A percentile compares a stretch with the other conserved stretches of the same genome.
Conservation (phyloP, 2,797 vertebrate genomes). For the Hozukius guyotensis region DNA sequence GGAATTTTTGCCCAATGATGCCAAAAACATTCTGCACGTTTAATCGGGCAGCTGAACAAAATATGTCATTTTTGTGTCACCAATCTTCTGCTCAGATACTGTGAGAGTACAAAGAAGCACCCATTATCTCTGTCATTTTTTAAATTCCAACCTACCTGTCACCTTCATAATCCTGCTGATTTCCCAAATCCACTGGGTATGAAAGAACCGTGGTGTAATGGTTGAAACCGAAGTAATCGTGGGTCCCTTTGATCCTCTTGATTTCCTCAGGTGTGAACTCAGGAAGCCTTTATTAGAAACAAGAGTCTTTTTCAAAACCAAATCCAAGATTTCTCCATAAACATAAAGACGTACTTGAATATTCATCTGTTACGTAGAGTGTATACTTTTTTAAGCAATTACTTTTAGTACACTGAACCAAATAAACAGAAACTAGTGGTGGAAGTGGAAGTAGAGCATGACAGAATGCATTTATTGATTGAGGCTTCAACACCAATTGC, state of each 20-base stretch:
- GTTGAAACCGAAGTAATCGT: constrained; percentile 92
- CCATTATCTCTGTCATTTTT: not conserved
- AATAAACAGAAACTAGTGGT: not conserved
- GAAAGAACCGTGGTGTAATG: constrained; percentile 88
- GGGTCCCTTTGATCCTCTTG: constrained; percentile 88
- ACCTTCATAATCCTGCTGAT: constrained; percentile 83
- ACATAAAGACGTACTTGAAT: not conserved
- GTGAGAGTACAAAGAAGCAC: not conserved
- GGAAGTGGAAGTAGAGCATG: not conserved
- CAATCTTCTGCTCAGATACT: not conserved
- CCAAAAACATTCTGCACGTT: no score
- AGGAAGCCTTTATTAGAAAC: constrained; percentile 83
- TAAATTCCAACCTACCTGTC: constrained; percentile 49
- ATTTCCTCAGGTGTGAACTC: constrained; percentile 91
- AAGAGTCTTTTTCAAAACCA: not conserved
- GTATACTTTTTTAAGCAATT: not conserved
- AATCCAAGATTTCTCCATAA: not conserved
- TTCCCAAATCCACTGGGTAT: constrained; percentile 78
- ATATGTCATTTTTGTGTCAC: not conserved
- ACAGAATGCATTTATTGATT: not conserved
- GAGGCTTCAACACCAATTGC: not conserved
- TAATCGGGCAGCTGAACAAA: not conserved
- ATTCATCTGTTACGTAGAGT: not conserved
- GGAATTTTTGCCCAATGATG: no score
- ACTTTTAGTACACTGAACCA: not conserved